Evolutionary conservation across 2,113 vertebrate genomes (phyloP).

Genomic region (Ptychochromis oligacanthus): DNA sequence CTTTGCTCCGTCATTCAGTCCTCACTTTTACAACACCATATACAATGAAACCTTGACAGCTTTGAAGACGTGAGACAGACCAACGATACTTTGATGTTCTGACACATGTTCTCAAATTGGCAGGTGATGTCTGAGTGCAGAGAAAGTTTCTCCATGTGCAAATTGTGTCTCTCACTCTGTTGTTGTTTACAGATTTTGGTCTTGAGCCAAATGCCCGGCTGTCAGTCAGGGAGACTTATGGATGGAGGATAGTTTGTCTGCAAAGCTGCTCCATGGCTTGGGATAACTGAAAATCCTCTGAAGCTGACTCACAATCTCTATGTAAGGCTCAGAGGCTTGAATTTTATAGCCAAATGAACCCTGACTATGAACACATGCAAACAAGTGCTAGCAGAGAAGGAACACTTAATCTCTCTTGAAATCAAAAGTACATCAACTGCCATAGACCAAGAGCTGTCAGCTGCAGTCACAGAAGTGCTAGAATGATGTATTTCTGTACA

Average conservation of each 20-base stretch:
- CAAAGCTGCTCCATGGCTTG: slow-evolving; percentile 62
- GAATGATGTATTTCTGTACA: neutral
- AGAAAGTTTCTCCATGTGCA: slow-evolving; percentile 17
- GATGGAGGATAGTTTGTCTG: slow-evolving; percentile 67
- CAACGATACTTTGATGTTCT: neutral
- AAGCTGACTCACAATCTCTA: slow-evolving; percentile 53
- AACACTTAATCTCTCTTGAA: slow-evolving; percentile 52
- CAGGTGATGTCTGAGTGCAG: slow-evolving; percentile 6
- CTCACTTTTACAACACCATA: neutral
- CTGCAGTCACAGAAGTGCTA: neutral
- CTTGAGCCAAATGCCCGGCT: slow-evolving; percentile 35
- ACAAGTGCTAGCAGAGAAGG: neutral
- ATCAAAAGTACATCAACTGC: slow-evolving; percentile 38
- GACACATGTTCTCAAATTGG: slow-evolving; percentile 6
- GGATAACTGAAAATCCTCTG: slow-evolving; percentile 65
- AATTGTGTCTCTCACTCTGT: neutral
- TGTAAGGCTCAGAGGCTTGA: slow-evolving; percentile 29
- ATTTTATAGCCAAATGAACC: slow-evolving; percentile 53
- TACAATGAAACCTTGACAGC: slow-evolving; percentile 4
- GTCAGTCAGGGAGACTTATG: slow-evolving; percentile 65
- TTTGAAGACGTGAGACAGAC: neutral
- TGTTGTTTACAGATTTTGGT: slow-evolving; percentile 56
- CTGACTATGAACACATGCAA: slow-evolving; percentile 13
- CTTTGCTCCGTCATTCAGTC: neutral
- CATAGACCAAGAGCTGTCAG: neutral